Evolutionary conservation across 2,888 invertebrate species (phyloP).

Genomic region (Vandiemenella viatica): DNA sequence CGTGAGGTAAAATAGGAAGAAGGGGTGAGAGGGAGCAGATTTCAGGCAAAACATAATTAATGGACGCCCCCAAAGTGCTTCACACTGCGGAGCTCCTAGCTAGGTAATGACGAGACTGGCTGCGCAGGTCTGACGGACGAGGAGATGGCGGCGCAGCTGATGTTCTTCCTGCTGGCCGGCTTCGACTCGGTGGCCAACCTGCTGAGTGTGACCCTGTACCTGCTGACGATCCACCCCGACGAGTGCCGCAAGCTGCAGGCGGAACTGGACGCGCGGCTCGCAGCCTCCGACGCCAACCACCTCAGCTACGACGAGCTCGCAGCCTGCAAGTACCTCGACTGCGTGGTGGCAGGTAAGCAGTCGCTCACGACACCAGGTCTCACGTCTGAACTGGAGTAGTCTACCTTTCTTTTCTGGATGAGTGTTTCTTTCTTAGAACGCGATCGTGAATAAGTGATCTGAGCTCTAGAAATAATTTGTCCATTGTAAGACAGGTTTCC

Average conservation of each 20-base stretch:
- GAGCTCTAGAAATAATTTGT: too few relatives aligned
- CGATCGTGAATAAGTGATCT: too few relatives aligned
- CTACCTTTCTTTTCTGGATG: too few relatives aligned
- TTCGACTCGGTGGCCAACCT: not conserved
- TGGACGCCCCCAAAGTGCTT: too few relatives aligned
- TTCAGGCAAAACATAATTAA: too few relatives aligned
- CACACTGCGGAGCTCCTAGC: too few relatives aligned
- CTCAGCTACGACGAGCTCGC: too few relatives aligned
- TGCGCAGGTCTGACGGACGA: not conserved
- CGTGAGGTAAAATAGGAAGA: too few relatives aligned
- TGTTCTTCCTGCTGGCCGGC: not conserved
- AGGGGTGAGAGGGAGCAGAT: too few relatives aligned
- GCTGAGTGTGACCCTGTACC: not conserved
- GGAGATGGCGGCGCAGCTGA: not conserved
- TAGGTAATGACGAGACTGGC: too few relatives aligned
- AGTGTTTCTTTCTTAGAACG: too few relatives aligned
- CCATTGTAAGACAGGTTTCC: too few relatives aligned
- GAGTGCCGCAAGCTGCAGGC: not conserved
- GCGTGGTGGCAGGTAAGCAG: not conserved
- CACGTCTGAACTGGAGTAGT: not conserved
- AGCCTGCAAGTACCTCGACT: not conserved
- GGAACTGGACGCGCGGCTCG: not conserved
- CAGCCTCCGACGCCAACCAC: not conserved
- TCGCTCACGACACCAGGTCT: not conserved
- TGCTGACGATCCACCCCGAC: not conserved